These are phyloP conservation scores for Luperina nickerlii DNA, from an alignment of 2,888 invertebrate genomes.

Conservation along the genomic window DNA sequence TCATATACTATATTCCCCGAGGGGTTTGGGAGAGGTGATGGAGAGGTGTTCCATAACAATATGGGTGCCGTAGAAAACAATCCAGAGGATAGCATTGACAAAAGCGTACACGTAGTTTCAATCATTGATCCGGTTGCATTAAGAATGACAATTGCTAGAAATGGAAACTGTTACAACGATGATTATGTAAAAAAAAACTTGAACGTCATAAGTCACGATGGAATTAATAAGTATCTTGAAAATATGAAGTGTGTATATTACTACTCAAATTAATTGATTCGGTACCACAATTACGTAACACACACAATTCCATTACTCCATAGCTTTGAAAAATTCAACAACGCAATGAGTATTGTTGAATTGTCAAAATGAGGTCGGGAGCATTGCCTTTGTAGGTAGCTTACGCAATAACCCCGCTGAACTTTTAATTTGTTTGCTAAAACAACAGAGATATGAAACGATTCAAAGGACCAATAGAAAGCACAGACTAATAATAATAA, in stretches of 20 bases:
- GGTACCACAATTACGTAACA: neutral
- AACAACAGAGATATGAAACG: neutral
- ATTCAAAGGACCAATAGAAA: neutral
- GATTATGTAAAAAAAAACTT: too few relatives aligned
- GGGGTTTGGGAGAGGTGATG: neutral
- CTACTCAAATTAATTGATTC: neutral
- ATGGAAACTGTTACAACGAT: neutral
- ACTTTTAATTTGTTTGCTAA: neutral
- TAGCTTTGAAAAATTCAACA: neutral
- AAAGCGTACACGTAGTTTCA: neutral
- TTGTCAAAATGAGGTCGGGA: neutral
- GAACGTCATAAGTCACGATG: neutral
- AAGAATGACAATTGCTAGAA: neutral
- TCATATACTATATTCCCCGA: too few relatives aligned
- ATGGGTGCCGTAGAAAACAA: neutral
- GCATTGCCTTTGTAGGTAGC: neutral
- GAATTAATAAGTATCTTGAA: neutral
- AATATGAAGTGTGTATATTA: neutral
- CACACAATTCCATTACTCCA: neutral
- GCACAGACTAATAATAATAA: too few relatives aligned
- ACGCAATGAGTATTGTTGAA: neutral
- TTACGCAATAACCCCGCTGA: neutral
- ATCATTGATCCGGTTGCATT: neutral
- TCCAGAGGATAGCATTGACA: neutral
- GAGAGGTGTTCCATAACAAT: neutral